Evolutionary conservation across 2,113 vertebrate species (phyloP), one percentile per base, ranked within the genome.

Genomic region (Melanerpes formicivorus): DNA sequence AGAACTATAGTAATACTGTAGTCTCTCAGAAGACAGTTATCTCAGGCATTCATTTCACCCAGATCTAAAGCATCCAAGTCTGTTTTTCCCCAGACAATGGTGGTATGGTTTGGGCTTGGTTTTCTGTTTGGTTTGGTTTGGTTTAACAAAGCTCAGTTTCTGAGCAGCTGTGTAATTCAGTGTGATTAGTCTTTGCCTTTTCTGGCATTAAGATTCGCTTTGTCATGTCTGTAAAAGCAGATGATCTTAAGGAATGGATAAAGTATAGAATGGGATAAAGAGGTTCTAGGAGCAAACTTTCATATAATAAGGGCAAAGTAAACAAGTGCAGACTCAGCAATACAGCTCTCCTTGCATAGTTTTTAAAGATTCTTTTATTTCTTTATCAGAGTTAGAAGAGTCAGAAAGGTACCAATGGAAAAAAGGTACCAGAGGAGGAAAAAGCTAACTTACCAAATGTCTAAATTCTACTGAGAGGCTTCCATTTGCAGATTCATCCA

Each of bases 391-490:
- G 56, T 6, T 29, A 23, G 23, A 11, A 0, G 6, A 63, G 55
- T 50, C 71, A 77, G 40, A 58, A 75, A 77, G 32, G 25, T 27
- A 30, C 15, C 55, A 62, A 32, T 23, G 22, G 50, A 23, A 52
- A 23, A 23, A 52, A 22, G 22, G 22, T 11, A 52, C 22, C 22
- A 52, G 50, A 52, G 50, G 50, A 52, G 11, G 50, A 13, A 52
- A 25, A 52, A 52, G 22, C 54, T 69, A 55, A 87, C 97, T 97
- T 96, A 99, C 99, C 98, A 99, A 96, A 94, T 99, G 99, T 96
- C 98, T 98, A 87, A 99, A 99, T 96, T 99, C 99, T 58, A 99
- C 99, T 0, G 99, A 99, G 40, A 99, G 97, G 88, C 98, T 99
- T 70, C 99, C 99, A 3, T 98, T 99, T 25, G 98, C 98, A 6